These are phyloP conservation scores for Lobophora halterata DNA, from an alignment of 2,888 invertebrate genomes.

Conservation along the genomic window DNA sequence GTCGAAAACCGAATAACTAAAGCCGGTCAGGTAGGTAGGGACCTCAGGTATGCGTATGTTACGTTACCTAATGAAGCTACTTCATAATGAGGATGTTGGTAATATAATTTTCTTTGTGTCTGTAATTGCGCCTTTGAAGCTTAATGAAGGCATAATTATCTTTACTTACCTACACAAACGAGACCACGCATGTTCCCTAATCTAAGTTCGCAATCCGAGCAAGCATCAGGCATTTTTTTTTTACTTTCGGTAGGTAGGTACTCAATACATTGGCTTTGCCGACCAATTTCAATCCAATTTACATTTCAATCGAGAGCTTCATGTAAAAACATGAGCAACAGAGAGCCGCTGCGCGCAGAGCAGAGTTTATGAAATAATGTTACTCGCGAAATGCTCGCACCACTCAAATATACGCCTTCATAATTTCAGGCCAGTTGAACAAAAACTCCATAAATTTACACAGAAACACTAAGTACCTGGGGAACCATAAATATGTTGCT, in stretches of 20 bases:
- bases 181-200: slow-evolving; percentile 28
- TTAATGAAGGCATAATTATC: slow-evolving; percentile 9
- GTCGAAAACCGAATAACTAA: too few relatives aligned
- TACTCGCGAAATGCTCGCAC: slow-evolving; percentile 42
- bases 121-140: slow-evolving; percentile 8
- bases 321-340: slow-evolving; percentile 68
- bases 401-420: slow-evolving; percentile 26
- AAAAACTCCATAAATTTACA: slow-evolving; percentile 49
- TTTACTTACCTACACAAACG: slow-evolving; percentile 9
- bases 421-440: slow-evolving; percentile 38
- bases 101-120: slow-evolving; percentile 1
- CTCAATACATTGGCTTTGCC: slow-evolving; percentile 61
- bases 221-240: slow-evolving; percentile 50
- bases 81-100: background rate
- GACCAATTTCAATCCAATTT: slow-evolving; percentile 71
- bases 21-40: too few relatives aligned
- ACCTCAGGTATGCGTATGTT: too few relatives aligned
- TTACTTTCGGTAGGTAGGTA: slow-evolving; percentile 57
- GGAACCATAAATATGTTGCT: slow-evolving; percentile 48
- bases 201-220: slow-evolving; percentile 44
- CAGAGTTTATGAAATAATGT: slow-evolving; percentile 66
- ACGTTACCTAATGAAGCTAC: slow-evolving; percentile 2
- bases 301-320: slow-evolving; percentile 70
- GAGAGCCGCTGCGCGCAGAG: slow-evolving; percentile 43
- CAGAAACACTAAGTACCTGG: slow-evolving; percentile 40